Evolutionary conservation across 2,113 vertebrate species (phyloP).

Genomic region (Falcunculus frontatus): DNA sequence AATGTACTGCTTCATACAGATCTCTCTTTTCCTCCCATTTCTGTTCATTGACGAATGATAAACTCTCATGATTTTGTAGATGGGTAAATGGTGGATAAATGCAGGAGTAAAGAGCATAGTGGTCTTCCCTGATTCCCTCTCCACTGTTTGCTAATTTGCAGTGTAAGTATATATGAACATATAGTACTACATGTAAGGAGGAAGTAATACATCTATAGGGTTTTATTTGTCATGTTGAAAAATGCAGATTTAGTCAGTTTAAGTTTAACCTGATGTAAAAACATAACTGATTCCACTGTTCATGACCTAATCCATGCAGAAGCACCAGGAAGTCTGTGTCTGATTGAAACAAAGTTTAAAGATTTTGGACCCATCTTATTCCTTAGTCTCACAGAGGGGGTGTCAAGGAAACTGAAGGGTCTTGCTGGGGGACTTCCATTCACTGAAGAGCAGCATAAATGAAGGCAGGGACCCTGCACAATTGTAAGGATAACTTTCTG

Average conservation of each 20-base stretch:
- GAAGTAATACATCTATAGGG: not conserved
- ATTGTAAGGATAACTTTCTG: not conserved
- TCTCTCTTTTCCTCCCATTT: not conserved
- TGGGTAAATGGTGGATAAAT: not conserved
- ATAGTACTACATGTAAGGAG: not conserved
- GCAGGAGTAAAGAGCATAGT: not conserved
- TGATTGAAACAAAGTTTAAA: not conserved
- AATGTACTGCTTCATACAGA: not conserved
- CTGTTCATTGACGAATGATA: not conserved
- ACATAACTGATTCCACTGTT: not conserved
- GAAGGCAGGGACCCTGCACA: not conserved
- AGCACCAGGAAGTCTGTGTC: not conserved
- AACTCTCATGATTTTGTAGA: not conserved
- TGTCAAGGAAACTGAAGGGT: not conserved
- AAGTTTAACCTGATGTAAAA: not conserved
- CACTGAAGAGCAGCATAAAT: not conserved
- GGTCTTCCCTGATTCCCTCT: not conserved
- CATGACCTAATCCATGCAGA: not conserved
- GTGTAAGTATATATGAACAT: not conserved
- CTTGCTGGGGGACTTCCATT: not conserved
- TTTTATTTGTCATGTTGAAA: not conserved
- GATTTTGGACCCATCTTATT: not conserved
- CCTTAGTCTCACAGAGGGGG: not conserved
- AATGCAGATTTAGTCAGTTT: not conserved
- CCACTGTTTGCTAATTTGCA: not conserved